Base-by-base conservation (phyloP, 2,113 vertebrate genomes). In the Sinosuthora webbiana region DNA sequence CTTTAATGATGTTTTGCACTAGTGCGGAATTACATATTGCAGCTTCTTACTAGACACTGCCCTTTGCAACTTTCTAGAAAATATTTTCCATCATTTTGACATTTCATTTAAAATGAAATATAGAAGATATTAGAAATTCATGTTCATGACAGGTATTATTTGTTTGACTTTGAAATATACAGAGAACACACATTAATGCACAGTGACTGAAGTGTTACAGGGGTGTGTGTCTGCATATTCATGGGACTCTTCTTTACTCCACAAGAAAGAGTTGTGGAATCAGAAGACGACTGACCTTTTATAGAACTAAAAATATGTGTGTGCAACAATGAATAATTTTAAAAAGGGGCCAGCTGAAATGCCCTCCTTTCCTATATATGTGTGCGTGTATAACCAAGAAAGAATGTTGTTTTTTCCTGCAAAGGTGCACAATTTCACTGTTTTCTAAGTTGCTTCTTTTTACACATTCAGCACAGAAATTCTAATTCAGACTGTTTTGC, bases 71-170 rank as follows among this genome's bases (percentile, higher is more conserved):
- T 97, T 97, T 95, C 96, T 75, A 73, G 86, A 95, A 98, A 98
- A 98, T 97, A 97, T 97, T 98, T 98, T 98, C 98, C 97, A 98
- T 98, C 98, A 98, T 98, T 97, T 96, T 98, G 98, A 98, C 98
- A 97, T 98, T 98, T 98, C 97, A 98, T 98, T 98, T 98, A 98
- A 98, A 98, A 98, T 98, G 98, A 98, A 98, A 98, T 98, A 98
- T 96, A 98, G 98, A 96, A 94, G 93, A 96, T 97, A 97, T 98
- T 98, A 98, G 97, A 97, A 97, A 98, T 98, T 97, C 98, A 94
- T 97, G 98, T 97, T 97, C 97, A 85, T 98, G 98, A 97, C 97
- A 98, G 98, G 98, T 98, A 97, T 98, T 98, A 98, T 98, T 98
- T 98, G 98, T 98, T 98, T 97, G 98, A 98, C 97, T 98, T 97